These are phyloP conservation scores for Acipenser ruthenus DNA, from an alignment of 2,797 vertebrate genomes.

Conservation along the genomic window DNA sequence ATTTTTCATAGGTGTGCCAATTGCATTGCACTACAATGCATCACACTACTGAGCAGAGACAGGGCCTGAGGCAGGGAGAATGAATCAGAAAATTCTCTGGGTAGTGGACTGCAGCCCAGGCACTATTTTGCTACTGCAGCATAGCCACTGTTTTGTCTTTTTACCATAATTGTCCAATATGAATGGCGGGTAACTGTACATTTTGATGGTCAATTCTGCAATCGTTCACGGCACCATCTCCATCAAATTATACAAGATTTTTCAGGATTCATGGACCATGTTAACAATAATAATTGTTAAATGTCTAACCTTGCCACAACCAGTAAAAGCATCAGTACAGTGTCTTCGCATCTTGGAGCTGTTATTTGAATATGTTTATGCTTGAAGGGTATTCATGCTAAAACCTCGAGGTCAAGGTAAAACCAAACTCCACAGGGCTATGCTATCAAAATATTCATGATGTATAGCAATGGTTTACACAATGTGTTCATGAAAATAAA, in stretches of 20 bases:
- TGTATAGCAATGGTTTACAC: too few species aligned
- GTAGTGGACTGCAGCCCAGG: not conserved
- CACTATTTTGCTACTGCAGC: not conserved
- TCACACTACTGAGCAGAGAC: slow-evolving; percentile 1
- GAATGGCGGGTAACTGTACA: not conserved
- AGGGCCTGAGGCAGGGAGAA: not conserved
- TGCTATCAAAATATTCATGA: too few species aligned
- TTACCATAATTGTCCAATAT: not conserved
- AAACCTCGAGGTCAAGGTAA: too few species aligned
- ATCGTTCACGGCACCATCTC: not conserved
- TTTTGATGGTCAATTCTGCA: not conserved
- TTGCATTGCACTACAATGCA: slow-evolving; percentile 8
- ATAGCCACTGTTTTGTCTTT: not conserved
- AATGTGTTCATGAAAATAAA: too few species aligned
- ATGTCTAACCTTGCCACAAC: not conserved
- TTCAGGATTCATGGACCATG: not conserved
- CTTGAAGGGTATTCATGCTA: too few species aligned
- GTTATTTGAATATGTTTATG: too few species aligned
- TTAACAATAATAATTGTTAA: not conserved
- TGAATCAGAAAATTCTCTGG: not conserved
- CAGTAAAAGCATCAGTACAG: too few species aligned
- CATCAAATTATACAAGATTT: not conserved
- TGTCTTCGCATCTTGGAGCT: too few species aligned
- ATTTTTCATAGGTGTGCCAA: slow-evolving; percentile 59
- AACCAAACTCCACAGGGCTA: too few species aligned